These are phyloP conservation scores for Bombus waltoni DNA, from an alignment of 1,140 invertebrate genomes.

Conservation along the genomic window DNA sequence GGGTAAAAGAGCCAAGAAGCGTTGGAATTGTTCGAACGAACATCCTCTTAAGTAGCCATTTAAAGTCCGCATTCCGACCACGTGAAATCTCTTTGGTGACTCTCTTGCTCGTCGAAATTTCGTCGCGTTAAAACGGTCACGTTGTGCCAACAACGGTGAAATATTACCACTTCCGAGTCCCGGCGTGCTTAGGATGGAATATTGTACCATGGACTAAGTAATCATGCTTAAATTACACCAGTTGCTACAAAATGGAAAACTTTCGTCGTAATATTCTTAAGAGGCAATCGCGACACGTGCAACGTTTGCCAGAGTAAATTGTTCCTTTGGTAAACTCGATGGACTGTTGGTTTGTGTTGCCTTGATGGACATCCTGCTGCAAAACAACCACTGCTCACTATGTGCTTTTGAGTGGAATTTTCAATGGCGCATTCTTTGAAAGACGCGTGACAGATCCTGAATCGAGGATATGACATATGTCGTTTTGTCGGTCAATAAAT, in stretches of 20 bases:
- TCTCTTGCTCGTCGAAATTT: not conserved
- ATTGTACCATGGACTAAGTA: not conserved
- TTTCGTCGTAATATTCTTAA: not conserved
- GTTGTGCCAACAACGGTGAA: constrained; percentile 1
- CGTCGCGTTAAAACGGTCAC: not conserved
- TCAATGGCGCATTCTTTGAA: not conserved
- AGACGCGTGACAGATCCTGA: not conserved
- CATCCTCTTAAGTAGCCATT: not conserved
- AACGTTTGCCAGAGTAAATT: not conserved
- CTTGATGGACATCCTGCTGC: not conserved
- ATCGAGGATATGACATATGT: not conserved
- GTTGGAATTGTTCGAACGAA: not conserved
- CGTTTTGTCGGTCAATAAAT: no score
- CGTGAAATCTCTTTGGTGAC: not conserved
- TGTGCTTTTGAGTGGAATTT: not conserved
- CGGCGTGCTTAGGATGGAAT: not conserved
- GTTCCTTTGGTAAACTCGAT: not conserved
- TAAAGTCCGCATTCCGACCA: not conserved
- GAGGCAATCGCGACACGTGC: not conserved
- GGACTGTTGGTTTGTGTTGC: no score
- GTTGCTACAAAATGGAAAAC: not conserved
- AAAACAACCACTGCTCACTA: not conserved
- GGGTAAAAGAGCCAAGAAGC: not conserved
- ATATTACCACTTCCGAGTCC: not conserved
- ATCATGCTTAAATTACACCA: not conserved